These are phyloP conservation scores for Archaeoteleia sp. DNA, from an alignment of 2,888 invertebrate genomes.

Conservation along the genomic window DNA sequence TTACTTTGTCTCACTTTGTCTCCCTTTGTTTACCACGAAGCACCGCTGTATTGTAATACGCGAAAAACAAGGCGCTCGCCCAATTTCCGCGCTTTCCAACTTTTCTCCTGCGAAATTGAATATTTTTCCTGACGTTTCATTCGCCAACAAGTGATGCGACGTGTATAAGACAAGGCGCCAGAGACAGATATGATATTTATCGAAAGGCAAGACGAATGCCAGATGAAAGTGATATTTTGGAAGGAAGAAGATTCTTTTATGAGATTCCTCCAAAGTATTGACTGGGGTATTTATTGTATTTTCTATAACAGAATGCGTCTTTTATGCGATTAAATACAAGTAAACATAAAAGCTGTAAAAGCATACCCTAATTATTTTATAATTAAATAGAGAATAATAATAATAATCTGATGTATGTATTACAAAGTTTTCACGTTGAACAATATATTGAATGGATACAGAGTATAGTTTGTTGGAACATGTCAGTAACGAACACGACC, in stretches of 20 bases:
- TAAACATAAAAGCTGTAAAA: too few relatives aligned
- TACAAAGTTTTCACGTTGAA: too few relatives aligned
- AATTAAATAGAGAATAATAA: too few relatives aligned
- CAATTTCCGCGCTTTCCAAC: not conserved
- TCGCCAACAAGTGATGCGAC: not conserved
- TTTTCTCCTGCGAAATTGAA: not conserved
- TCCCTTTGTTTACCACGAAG: not conserved
- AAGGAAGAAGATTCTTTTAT: conserved; percentile 4
- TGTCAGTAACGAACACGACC: too few relatives aligned
- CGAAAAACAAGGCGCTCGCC: not conserved
- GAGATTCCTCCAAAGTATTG: conserved; percentile 5
- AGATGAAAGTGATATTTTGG: conserved; percentile 15
- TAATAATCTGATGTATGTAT: too few relatives aligned
- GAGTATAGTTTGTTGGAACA: too few relatives aligned
- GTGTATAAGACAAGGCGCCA: conserved; percentile 1
- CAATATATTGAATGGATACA: too few relatives aligned
- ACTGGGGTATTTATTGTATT: conserved; percentile 15
- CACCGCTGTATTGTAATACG: not conserved
- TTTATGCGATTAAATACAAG: too few relatives aligned
- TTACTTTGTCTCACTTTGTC: not conserved
- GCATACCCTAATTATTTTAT: too few relatives aligned
- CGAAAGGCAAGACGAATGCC: conserved; percentile 9
- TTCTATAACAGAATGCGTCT: too few relatives aligned
- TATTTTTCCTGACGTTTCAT: not conserved
- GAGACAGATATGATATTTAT: conserved; percentile 16